Conservation (phyloP, 2,113 vertebrate genomes). For the Psilopsiagon aymara region DNA sequence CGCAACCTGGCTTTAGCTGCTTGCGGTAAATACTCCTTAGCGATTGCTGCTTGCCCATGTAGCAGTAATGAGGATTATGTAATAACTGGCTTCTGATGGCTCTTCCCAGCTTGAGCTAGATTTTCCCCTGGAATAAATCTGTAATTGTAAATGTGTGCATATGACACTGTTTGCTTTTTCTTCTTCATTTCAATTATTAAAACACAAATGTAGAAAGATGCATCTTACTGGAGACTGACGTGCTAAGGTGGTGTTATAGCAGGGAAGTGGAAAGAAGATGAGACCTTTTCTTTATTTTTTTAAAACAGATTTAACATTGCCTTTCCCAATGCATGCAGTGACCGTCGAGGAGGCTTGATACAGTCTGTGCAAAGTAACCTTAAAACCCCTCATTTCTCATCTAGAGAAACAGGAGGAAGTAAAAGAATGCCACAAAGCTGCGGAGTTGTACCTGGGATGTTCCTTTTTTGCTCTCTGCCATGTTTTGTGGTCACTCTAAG, state of each 20-base stretch:
- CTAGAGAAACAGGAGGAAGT: neutral
- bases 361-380: neutral
- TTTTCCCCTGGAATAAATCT: neutral
- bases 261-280: neutral
- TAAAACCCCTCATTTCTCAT: neutral
- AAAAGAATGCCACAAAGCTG: neutral
- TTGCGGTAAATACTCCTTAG: conserved; percentile 29
- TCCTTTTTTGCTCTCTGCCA: neutral
- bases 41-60: neutral
- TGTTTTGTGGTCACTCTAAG: neutral
- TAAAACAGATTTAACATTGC: neutral
- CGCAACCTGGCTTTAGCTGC: conserved; percentile 42
- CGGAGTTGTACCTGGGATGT: neutral
- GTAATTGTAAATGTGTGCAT: neutral
- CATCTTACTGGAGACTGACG: neutral
- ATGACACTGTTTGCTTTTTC: neutral
- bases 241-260: neutral
- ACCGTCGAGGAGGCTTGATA: neutral
- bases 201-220: neutral
- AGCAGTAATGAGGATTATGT: conserved; percentile 56
- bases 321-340: neutral
- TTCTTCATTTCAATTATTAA: conserved; percentile 44
- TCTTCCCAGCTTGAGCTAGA: conserved; percentile 52
- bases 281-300: neutral
- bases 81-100: conserved; percentile 54